These are phyloP conservation scores for Cephalophus harveyi DNA, from an alignment of 2,113 vertebrate species.

Conservation along the genomic window DNA sequence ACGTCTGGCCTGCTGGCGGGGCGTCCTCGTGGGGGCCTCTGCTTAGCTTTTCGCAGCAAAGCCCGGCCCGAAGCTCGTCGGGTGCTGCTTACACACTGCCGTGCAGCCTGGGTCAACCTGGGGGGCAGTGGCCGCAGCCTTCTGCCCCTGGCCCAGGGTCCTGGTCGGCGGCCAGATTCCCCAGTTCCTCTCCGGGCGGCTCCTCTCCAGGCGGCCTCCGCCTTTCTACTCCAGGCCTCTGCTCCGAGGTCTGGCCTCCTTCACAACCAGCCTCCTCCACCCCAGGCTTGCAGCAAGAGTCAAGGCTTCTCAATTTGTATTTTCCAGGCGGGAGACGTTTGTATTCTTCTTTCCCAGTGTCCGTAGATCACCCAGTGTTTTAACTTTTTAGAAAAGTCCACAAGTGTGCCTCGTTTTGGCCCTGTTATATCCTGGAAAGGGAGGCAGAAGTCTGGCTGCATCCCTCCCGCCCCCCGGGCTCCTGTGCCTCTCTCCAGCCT, in stretches of 20 bases:
- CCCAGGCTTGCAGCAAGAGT: not conserved
- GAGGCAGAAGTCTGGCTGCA: not conserved
- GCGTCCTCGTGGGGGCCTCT: not conserved
- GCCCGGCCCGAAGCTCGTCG: constrained; percentile 32
- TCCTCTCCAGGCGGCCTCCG: constrained; percentile 38
- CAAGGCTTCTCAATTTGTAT: constrained; percentile 32
- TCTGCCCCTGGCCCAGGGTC: rapidly evolving
- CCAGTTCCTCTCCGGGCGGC: constrained; percentile 16
- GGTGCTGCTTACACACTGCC: constrained; percentile 72
- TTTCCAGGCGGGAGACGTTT: constrained; percentile 44
- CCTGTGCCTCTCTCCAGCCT: not conserved
- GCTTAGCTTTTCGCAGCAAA: constrained; percentile 50
- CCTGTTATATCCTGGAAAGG: not conserved
- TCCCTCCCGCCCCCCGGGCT: rapidly evolving
- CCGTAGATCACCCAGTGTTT: not conserved
- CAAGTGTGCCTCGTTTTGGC: constrained; percentile 35
- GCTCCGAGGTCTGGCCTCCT: not conserved
- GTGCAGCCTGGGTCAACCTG: not conserved
- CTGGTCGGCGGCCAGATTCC: not conserved
- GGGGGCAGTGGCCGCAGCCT: not conserved
- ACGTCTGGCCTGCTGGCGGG: not conserved
- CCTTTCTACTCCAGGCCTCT: constrained; percentile 24
- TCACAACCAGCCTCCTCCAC: not conserved
- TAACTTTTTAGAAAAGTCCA: constrained; percentile 58
- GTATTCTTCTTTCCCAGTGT: not conserved